Conservation (phyloP, 2,797 vertebrate genomes). For the Rachycentron canadum region DNA sequence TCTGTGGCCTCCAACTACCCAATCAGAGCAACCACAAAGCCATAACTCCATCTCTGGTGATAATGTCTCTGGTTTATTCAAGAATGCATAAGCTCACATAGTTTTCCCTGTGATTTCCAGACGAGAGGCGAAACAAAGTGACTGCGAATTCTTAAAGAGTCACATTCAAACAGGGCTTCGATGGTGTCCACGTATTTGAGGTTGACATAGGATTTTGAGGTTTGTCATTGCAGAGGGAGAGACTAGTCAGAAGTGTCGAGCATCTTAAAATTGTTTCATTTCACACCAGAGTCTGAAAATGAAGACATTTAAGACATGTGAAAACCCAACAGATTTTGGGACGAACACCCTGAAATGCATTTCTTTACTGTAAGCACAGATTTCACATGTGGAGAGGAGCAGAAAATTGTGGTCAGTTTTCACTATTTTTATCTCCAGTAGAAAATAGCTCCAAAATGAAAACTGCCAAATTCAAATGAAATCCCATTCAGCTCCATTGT, state of each 20-base stretch:
- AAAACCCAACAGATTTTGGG: slow-evolving; percentile 13
- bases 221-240: slow-evolving; percentile 1
- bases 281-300: background rate
- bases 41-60: slow-evolving; percentile 73
- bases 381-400: slow-evolving; percentile 1
- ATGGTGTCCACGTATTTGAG: slow-evolving; percentile 10
- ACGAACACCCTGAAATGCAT: background rate
- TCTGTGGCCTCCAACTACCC: slow-evolving; percentile 69
- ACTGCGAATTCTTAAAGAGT: slow-evolving; percentile 39
- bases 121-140: slow-evolving; percentile 40
- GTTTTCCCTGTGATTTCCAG: slow-evolving; percentile 42
- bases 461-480: slow-evolving; percentile 57
- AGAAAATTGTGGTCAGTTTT: slow-evolving; percentile 46
- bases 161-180: slow-evolving; percentile 12
- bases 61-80: slow-evolving; percentile 72
- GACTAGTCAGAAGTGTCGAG: slow-evolving; percentile 5
- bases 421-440: slow-evolving; percentile 65
- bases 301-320: background rate
- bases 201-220: slow-evolving; percentile 5
- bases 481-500: slow-evolving; percentile 52
- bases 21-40: slow-evolving; percentile 71
- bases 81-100: slow-evolving; percentile 60
- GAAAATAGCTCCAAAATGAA: slow-evolving; percentile 50
- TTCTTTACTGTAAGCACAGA: background rate
- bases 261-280: slow-evolving; percentile 8